These are phyloP conservation scores for Diplodus sargus DNA, from an alignment of 2,797 vertebrate genomes.

Conservation along the genomic window DNA sequence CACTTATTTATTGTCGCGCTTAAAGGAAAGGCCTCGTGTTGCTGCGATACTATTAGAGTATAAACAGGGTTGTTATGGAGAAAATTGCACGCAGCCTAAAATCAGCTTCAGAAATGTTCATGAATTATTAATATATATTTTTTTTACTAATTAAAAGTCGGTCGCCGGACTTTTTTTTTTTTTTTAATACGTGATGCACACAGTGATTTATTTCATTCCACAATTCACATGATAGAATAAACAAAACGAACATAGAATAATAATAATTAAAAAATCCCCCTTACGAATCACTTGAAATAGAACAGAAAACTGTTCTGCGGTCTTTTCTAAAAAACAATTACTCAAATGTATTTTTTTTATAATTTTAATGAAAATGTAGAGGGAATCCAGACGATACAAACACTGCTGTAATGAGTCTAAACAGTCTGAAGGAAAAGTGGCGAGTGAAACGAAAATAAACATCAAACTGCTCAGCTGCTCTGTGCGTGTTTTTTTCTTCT, in stretches of 20 bases:
- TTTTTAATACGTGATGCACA: background rate
- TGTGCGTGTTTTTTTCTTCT: background rate
- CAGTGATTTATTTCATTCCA: background rate
- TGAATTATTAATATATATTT: background rate
- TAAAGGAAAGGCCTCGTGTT: background rate
- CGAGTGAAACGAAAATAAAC: slow-evolving; percentile 47
- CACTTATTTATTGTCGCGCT: slow-evolving; percentile 12
- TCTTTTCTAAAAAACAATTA: background rate
- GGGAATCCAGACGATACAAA: slow-evolving; percentile 23
- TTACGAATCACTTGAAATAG: background rate
- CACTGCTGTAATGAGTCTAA: slow-evolving; percentile 1
- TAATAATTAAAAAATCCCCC: too few relatives aligned
- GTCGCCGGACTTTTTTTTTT: background rate
- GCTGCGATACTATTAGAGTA: slow-evolving; percentile 10
- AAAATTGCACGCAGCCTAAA: slow-evolving; percentile 1
- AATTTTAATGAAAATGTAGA: background rate
- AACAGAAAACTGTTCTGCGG: background rate
- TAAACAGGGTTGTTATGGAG: background rate
- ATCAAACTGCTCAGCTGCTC: slow-evolving; percentile 32
- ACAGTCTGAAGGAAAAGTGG: slow-evolving; percentile 19
- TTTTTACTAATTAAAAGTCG: background rate
- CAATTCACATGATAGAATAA: slow-evolving; percentile 1
- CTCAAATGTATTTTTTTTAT: background rate
- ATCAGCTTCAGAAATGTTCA: background rate
- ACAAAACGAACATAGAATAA: slow-evolving; percentile 15